phyloP scores from a whole-genome alignment of 2,888 invertebrate species.

The Hypomecis punctinalis region DNA sequence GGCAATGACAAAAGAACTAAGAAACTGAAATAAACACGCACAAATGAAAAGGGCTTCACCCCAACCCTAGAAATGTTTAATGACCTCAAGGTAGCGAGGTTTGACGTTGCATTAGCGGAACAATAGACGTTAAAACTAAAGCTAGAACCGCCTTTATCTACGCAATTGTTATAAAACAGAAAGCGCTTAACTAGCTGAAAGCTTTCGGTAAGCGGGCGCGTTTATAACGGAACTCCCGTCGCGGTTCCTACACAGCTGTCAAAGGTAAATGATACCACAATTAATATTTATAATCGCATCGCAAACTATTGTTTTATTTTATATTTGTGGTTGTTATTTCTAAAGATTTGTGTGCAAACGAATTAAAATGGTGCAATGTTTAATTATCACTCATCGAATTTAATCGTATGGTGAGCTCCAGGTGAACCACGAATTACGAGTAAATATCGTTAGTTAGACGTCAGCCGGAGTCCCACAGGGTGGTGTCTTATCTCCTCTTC shows the following conservation, averaged over 20 bases:
- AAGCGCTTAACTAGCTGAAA: conserved; percentile 69
- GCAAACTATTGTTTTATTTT: no score
- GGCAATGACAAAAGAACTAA: conserved; percentile 40
- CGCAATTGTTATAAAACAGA: conserved; percentile 73
- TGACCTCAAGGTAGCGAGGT: conserved; percentile 65
- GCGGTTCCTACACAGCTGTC: conserved; percentile 38
- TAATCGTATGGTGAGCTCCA: no score
- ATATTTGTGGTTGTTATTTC: no score
- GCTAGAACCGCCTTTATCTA: conserved; percentile 70
- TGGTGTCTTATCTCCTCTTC: no score
- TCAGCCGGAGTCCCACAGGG: no score
- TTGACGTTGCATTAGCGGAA: conserved; percentile 74
- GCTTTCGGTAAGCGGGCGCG: conserved; percentile 55
- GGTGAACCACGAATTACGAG: no score
- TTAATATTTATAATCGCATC: conserved; percentile 5
- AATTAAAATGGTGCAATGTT: no score
- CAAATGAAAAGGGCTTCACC: conserved; percentile 62
- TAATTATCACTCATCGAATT: no score
- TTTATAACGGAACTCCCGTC: conserved; percentile 43
- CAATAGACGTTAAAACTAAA: conserved; percentile 71
- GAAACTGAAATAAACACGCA: conserved; percentile 54
- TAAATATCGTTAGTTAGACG: no score
- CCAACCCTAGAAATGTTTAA: conserved; percentile 66
- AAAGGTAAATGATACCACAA: conserved; percentile 25
- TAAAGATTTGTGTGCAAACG: no score